Percentiles rank a stretch among this genome's conserved stretches.
Conservation (phyloP, 2,888 invertebrate species). For the Orchesellides sinensis region DNA sequence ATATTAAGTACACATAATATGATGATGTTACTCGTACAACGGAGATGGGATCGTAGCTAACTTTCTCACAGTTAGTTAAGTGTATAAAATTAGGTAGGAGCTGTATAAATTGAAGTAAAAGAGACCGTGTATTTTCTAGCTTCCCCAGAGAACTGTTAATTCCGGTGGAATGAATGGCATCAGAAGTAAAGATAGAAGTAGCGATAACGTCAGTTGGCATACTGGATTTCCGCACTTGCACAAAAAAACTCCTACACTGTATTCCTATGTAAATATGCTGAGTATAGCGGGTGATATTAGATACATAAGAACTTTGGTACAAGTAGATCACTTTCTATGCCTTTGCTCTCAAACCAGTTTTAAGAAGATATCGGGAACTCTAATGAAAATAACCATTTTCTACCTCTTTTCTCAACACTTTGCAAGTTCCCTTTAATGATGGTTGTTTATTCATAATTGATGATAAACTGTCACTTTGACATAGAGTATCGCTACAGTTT, state of each 20-base stretch:
- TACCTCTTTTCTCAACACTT: constrained; percentile 13
- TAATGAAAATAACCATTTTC: constrained; percentile 10
- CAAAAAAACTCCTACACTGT: no score
- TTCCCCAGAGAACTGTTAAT: constrained; percentile 22
- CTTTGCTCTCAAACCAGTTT: neutral
- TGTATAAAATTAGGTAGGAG: neutral
- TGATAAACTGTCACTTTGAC: constrained; percentile 27
- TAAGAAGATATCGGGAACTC: neutral
- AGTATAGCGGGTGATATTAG: no score
- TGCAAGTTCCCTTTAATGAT: constrained; percentile 24
- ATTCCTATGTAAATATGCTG: neutral
- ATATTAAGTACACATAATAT: no score
- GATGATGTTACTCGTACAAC: no score
- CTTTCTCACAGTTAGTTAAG: no score
- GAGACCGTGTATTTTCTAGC: neutral
- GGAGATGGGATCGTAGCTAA: no score
- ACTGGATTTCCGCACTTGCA: no score
- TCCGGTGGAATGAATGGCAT: constrained; percentile 30
- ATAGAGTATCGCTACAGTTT: neutral
- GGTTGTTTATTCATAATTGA: constrained; percentile 41
- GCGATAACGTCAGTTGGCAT: neutral
- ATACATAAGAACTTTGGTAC: neutral
- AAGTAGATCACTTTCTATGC: neutral
- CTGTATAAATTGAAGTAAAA: neutral
- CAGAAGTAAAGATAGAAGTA: constrained; percentile 9